These are phyloP conservation scores for Sanderia malayensis DNA, from an alignment of 30 jellyfish, hydroid and myxozoan species.

Conservation along the genomic window DNA sequence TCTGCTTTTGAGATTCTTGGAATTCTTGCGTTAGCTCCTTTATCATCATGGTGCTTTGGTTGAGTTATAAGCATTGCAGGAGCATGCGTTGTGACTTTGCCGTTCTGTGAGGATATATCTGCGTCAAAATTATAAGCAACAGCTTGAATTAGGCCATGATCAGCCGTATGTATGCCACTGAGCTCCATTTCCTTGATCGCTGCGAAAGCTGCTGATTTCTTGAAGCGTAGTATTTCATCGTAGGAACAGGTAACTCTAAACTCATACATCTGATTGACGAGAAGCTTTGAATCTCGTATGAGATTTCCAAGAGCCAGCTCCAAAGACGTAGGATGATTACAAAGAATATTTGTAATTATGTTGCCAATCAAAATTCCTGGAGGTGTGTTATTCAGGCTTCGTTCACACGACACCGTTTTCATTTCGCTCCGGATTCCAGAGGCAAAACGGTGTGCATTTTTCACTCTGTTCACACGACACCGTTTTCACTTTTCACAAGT, in stretches of 20 bases:
- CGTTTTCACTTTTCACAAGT: too few species aligned
- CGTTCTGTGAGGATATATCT: constrained; percentile 32
- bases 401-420: too few species aligned
- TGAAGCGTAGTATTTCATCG: not conserved
- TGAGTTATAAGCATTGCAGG: constrained; percentile 20
- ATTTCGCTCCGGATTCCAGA: not conserved
- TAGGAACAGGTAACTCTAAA: not conserved
- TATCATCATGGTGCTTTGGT: not conserved
- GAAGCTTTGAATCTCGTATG: not conserved
- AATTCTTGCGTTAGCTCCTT: not conserved
- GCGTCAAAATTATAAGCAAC: constrained; percentile 35
- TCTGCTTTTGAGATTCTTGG: constrained; percentile 13
- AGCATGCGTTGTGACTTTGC: constrained; percentile 17
- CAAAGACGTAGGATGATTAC: not conserved
- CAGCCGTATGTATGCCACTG: not conserved
- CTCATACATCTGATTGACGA: not conserved
- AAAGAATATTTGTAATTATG: not conserved
- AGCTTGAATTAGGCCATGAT: constrained; percentile 18
- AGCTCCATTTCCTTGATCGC: not conserved
- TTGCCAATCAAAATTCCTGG: not conserved
- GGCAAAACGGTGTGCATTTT: too few species aligned
- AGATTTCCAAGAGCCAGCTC: not conserved
- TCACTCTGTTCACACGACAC: too few species aligned
- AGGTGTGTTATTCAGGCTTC: not conserved
- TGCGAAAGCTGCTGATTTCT: not conserved